These are phyloP conservation scores for Drosophila watanabei DNA, from an alignment of 1,140 invertebrate species.

Conservation along the genomic window DNA sequence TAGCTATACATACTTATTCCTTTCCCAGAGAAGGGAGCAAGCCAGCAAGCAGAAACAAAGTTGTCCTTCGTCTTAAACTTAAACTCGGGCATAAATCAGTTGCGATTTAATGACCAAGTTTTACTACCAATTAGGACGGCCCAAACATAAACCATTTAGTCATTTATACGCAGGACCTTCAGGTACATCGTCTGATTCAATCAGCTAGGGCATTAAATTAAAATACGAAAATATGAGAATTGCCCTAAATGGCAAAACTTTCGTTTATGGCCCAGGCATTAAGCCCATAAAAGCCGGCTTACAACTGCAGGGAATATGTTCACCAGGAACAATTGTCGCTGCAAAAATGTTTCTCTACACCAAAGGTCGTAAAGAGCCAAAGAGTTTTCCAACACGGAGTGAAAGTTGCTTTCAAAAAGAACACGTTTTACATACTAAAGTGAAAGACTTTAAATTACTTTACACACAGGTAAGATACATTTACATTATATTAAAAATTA, in stretches of 20 bases:
- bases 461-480: not conserved
- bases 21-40: not conserved
- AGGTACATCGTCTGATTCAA: constrained; percentile 39
- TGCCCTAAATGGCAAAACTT: constrained; percentile 40
- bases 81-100: constrained; percentile 57
- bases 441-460: not conserved
- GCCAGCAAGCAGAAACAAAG: constrained; percentile 2
- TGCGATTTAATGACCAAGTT: constrained; percentile 52
- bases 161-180: not conserved
- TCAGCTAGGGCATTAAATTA: constrained; percentile 14
- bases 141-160: constrained; percentile 16
- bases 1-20: constrained; percentile 35
- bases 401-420: not conserved
- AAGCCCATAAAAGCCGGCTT: constrained; percentile 37
- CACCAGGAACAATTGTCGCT: constrained; percentile 3
- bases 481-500: not conserved
- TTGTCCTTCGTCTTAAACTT: constrained; percentile 30
- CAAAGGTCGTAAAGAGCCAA: constrained; percentile 40
- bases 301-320: constrained; percentile 36
- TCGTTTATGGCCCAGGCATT: constrained; percentile 25
- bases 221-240: constrained; percentile 41
- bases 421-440: not conserved
- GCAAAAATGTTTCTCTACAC: constrained; percentile 5
- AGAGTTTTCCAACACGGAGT: constrained; percentile 19
- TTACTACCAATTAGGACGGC: constrained; percentile 55